A percentile compares a stretch with the other conserved stretches of the same genome.
Conservation (phyloP, 2,113 vertebrate genomes). For the Limanda limanda region DNA sequence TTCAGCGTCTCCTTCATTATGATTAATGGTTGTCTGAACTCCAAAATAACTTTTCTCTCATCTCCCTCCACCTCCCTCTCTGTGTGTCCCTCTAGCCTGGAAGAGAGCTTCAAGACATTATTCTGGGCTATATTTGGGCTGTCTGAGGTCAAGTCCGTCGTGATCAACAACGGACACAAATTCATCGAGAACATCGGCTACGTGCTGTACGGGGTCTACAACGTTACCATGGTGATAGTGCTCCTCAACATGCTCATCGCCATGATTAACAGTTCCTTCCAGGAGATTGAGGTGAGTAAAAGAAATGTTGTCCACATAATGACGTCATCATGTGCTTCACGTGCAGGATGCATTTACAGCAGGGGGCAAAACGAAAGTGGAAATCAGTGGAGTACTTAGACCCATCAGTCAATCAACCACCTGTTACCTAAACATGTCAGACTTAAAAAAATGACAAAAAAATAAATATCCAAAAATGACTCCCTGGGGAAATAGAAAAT, state of each 20-base stretch:
- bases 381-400: too few species aligned
- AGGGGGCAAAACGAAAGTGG: too few species aligned
- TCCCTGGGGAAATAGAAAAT: too few species aligned
- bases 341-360: too few species aligned
- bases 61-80: not conserved
- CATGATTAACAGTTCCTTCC: slow-evolving; percentile 99
- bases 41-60: slow-evolving; percentile 37
- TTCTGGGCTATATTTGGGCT: slow-evolving; percentile 99
- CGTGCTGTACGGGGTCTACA: slow-evolving; percentile 97
- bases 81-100: slow-evolving; percentile 82
- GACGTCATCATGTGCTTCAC: not conserved
- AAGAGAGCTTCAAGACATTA: slow-evolving; percentile 99
- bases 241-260: slow-evolving; percentile 99
- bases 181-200: slow-evolving; percentile 99
- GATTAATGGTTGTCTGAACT: slow-evolving; percentile 30
- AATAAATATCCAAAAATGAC: too few species aligned
- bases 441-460: too few species aligned
- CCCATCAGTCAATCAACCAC: too few species aligned
- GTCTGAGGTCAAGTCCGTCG: slow-evolving; percentile 96
- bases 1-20: not conserved
- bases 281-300: slow-evolving; percentile 95
- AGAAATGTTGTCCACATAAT: not conserved
- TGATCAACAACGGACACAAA: slow-evolving; percentile 97
- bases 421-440: too few species aligned
- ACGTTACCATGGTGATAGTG: slow-evolving; percentile 99